phyloP scores from a whole-genome alignment of 2,797 vertebrate species.

The Dryobates pubescens region DNA sequence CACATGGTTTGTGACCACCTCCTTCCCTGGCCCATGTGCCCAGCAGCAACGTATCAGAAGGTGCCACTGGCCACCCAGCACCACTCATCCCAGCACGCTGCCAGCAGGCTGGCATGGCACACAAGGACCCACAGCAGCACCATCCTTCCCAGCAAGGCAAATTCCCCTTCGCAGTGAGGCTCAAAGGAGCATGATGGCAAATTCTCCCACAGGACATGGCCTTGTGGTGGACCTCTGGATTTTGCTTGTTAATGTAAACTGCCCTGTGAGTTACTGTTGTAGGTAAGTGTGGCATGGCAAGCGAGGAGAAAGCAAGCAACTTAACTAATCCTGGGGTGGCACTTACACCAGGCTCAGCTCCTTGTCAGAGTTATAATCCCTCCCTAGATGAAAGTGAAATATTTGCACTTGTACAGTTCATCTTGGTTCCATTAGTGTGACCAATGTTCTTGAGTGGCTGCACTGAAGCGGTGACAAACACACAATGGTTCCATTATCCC shows the following conservation, averaged over 20 bases:
- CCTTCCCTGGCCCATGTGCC: neutral
- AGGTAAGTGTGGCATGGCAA: neutral
- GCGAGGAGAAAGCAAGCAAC: neutral
- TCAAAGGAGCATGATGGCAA: neutral
- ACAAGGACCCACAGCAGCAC: neutral
- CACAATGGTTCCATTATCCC: neutral
- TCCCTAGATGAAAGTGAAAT: neutral
- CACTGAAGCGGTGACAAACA: neutral
- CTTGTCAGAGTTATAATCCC: neutral
- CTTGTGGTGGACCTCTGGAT: neutral
- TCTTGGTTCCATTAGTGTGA: neutral
- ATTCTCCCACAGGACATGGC: rapidly evolving
- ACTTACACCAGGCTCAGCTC: neutral
- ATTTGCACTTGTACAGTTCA: neutral
- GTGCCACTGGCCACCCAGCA: rapidly evolving
- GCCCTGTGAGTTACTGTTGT: neutral
- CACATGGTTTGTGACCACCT: neutral
- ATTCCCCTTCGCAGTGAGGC: neutral
- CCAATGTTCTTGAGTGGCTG: neutral
- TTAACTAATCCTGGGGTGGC: neutral
- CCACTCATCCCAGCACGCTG: neutral
- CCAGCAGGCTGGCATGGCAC: neutral
- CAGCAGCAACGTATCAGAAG: rapidly evolving
- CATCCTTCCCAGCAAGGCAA: rapidly evolving
- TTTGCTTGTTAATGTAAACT: neutral